Base-by-base conservation (phyloP, 2,113 vertebrate species). In the Microcebus lehilahytsara region DNA sequence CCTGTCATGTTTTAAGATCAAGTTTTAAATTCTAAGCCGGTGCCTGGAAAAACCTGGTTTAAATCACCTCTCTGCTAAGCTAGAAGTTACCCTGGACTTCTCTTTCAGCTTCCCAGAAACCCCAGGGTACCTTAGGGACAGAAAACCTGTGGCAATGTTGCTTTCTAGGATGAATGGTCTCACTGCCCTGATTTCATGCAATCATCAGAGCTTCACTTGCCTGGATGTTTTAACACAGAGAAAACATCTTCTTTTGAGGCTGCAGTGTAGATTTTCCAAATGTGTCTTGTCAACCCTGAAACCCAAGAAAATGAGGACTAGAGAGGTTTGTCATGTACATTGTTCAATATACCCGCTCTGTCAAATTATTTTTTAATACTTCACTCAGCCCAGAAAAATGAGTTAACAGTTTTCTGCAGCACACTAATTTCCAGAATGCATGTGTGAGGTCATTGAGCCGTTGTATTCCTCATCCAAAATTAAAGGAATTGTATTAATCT, bases 401-500 rank as follows among this genome's bases (percentile, higher is more conserved):
- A 96, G 37, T 74, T 86, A n/a, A 58, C 25, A 30, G 23, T 81
- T 97, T 96, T 96, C 37, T 69, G 23, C 49, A 46, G 25, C 40
- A 75, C 32, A 69, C 46, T 72, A n/a, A 96, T 96, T 96, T 96
- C 75, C 74, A 89, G 51, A 66, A 93, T 75, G 40, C 34, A 23
- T 86, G 62, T 66, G 30, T 56, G 64, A 96, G 53, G 58, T 81
- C 77, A 37, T 46, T 88, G 95, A 93, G 69, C 58, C 30, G 0
- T 42, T 83, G 46, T 96, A 60, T 80, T 97, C 49, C 75, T 95
- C 79, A 85, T 95, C 66, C 89, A 27, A 32, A 92, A 64, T 84
- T 90, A 86, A 95, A 93, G 62, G 51, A 92, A 95, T 72, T 84
- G 13, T 85, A 96, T 95, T 97, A 86, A 97, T 97, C 87, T 97